Evolutionary conservation across 2,797 vertebrate genomes (phyloP), one percentile per base, ranked within the genome.

Genomic region (Lates japonicus): DNA sequence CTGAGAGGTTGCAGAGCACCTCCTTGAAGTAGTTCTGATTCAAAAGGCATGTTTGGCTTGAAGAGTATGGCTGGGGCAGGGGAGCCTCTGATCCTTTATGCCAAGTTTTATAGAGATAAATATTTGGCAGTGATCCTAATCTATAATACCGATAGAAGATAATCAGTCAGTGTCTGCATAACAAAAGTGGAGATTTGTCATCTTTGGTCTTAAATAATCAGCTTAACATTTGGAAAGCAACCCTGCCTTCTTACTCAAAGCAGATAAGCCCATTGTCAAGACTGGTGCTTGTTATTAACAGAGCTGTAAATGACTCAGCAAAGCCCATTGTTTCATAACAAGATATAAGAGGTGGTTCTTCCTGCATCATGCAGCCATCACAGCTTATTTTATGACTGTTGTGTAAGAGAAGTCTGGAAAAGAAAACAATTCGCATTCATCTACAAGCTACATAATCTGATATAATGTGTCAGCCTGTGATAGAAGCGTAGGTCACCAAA

Each of bases 21-120:
- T 82, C 85, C 84, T 87, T 82, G 77, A 90, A 84, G 90, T 80
- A 68, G 74, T 64, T 76, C 71, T 54, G 86, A 87, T 75, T 86
- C 72, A 77, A 85, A 86, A 71, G 70, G 70, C 62, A 73, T 80
- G 77, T 82, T 82, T 83, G 78, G 71, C 75, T 82, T 83, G 16
- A 87, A 62, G 81, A 57, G 12, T 41, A 48, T 1, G 60, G 51
- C 42, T 37, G 71, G 70, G 58, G 65, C 20, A 19, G 54, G 76
- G 31, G 72, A 16, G 59, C 52, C 67, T 74, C 65, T 81, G 66
- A 78, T 62, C 54, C 39, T 52, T 9, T 64, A 31, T 25, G 67
- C 52, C 35, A 33, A 48, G 59, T 71, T 59, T 57, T 44, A 62
- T 16, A 42, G 11, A 48, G 22, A 57, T 20, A 84, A 66, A 74